Evolutionary conservation across 2,888 invertebrate species (phyloP), one percentile per base, ranked within the genome.

Genomic region (Dolichomitus sp.): DNA sequence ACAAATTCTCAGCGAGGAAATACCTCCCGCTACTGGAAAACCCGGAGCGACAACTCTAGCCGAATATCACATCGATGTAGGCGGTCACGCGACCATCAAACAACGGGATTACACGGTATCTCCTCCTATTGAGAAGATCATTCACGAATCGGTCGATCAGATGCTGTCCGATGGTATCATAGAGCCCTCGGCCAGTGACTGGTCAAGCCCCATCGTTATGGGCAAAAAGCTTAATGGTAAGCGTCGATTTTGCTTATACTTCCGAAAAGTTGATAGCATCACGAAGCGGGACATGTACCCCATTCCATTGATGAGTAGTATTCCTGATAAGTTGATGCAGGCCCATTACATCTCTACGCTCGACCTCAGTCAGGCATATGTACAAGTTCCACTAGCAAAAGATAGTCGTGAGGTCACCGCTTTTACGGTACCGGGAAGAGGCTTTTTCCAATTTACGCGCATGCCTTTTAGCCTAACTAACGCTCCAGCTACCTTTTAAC

Each of bases 381-480:
- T 75, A 6, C 88, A 90, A 50, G 69, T 88, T 0, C 77, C 73
- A 0, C 27, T 6, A 1, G 33, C 33, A 1, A 6, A 1, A 0
- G 33, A 33, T 33, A 33, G 4, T 33, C 33, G 33, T 4, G 33
- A 33, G 33, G 4, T 33, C 2, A 33, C 33, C 5, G 33, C 33
- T 6, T 33, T 33, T 6, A 87, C 87, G 0, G 85, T 90, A 1
- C 89, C 89, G 0, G 82, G 82, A 6, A 69, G 85, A 30, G 90
- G 90, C 0, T 81, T 87, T 70, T 91, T 83, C 61, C 87, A 91
- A n/a, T 92, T 92, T 50, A 68, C 52, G 0, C 79, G 87, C 2
- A 86, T 91, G 87, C 90, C 90, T 0, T 90, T 90, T 65, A 77
- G 90, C 54, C 75, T 90, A 74, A 81, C 85, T 69, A 75, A 88